Conservation (phyloP, 2,888 invertebrate species). For the Podabrus alpinus region DNA sequence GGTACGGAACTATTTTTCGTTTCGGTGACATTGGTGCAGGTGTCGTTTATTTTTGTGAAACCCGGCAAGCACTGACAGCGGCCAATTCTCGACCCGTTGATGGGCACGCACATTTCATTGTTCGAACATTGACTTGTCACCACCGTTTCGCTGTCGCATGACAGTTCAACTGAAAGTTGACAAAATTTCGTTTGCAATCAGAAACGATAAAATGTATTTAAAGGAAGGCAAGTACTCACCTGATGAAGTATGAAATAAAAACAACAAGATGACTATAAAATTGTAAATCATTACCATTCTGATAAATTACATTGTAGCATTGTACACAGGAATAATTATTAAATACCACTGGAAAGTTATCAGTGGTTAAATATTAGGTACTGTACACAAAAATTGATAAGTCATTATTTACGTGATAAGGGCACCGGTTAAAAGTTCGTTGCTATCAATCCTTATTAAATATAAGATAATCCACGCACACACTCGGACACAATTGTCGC, state of each 20-base stretch:
- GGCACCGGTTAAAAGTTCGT: slow-evolving; percentile 14
- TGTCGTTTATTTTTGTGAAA: slow-evolving; percentile 38
- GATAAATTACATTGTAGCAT: slow-evolving; percentile 21
- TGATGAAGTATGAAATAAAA: slow-evolving; percentile 11
- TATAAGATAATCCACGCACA: slow-evolving; percentile 3
- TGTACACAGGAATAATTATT: neutral
- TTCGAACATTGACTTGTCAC: slow-evolving; percentile 39
- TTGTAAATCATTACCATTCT: slow-evolving; percentile 19
- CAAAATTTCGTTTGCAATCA: neutral
- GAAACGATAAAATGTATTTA: neutral
- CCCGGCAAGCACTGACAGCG: slow-evolving; percentile 46
- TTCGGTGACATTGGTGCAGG: slow-evolving; percentile 32
- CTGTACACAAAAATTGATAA: slow-evolving; percentile 20
- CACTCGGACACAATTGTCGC: neutral
- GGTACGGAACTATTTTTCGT: slow-evolving; percentile 27
- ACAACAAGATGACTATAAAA: slow-evolving; percentile 11
- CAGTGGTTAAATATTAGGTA: neutral
- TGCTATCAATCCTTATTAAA: slow-evolving; percentile 7
- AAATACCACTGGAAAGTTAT: neutral
- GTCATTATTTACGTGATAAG: slow-evolving; percentile 24
- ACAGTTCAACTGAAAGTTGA: slow-evolving; percentile 25
- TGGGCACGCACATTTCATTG: slow-evolving; percentile 43
- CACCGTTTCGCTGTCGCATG: slow-evolving; percentile 33
- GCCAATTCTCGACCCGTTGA: slow-evolving; percentile 19
- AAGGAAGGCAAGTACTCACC: slow-evolving; percentile 5